A percentile compares a stretch with the other conserved stretches of the same genome.
Evolutionary conservation across 2,113 vertebrate genomes (phyloP).

Genomic region (Theristicus caerulescens): DNA sequence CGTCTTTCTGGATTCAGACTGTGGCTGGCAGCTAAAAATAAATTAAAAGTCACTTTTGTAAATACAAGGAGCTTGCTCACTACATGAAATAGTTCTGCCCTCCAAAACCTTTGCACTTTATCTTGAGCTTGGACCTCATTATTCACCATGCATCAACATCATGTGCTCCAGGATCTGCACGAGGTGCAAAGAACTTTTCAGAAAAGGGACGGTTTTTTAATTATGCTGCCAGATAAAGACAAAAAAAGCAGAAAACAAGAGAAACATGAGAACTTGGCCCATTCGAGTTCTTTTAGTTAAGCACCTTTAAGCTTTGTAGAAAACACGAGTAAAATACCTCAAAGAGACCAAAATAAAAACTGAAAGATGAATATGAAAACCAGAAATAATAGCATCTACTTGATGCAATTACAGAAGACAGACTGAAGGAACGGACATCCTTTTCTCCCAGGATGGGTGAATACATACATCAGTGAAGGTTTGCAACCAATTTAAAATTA

Average conservation of each 20-base stretch:
- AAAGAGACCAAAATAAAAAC: not conserved
- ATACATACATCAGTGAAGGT: not conserved
- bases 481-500: not conserved
- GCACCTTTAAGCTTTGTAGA: not conserved
- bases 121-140: not conserved
- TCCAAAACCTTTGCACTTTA: not conserved
- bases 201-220: not conserved
- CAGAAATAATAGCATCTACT: not conserved
- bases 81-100: not conserved
- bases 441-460: not conserved
- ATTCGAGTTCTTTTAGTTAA: not conserved
- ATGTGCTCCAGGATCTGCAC: not conserved
- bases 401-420: not conserved
- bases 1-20: not conserved
- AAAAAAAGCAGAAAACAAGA: not conserved
- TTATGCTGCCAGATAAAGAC: not conserved
- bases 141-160: not conserved
- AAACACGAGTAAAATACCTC: not conserved
- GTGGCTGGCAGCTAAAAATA: not conserved
- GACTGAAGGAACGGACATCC: not conserved
- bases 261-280: not conserved
- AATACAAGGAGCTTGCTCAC: not conserved
- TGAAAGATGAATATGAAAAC: not conserved
- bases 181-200: not conserved
- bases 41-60: not conserved